A percentile compares a stretch with the other conserved stretches of the same genome.
Evolutionary conservation across 2,888 invertebrate species (phyloP).

Genomic region (Onthophagus sagittarius): DNA sequence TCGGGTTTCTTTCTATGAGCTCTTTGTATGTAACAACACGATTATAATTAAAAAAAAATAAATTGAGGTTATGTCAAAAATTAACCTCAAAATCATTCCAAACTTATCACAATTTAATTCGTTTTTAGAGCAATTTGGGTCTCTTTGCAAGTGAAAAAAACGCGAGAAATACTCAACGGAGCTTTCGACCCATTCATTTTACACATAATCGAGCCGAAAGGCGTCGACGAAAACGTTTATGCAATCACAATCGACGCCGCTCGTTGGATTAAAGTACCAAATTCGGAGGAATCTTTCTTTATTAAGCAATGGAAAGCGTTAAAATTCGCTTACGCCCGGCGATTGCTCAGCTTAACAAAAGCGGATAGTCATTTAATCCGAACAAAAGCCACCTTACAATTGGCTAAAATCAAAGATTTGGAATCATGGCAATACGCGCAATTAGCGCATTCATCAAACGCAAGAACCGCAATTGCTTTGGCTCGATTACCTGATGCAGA

Average conservation of each 20-base stretch:
- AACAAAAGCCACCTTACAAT: slow-evolving; percentile 60
- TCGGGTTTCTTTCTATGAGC: slow-evolving; percentile 15
- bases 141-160: slow-evolving; percentile 40
- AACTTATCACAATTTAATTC: background rate
- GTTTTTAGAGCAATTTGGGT: slow-evolving; percentile 34
- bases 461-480: slow-evolving; percentile 70
- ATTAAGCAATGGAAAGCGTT: slow-evolving; percentile 35
- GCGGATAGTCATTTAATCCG: slow-evolving; percentile 61
- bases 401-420: slow-evolving; percentile 64
- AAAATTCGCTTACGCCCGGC: slow-evolving; percentile 54
- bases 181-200: slow-evolving; percentile 43
- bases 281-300: slow-evolving; percentile 24
- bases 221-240: slow-evolving; percentile 18
- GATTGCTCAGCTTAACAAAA: slow-evolving; percentile 62
- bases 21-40: slow-evolving; percentile 14
- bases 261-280: slow-evolving; percentile 22
- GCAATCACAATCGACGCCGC: slow-evolving; percentile 17
- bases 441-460: slow-evolving; percentile 76
- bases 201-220: slow-evolving; percentile 36
- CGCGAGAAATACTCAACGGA: slow-evolving; percentile 38
- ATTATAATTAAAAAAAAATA: background rate
- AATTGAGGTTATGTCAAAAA: background rate
- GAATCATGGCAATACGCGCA: slow-evolving; percentile 51
- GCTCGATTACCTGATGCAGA: slow-evolving; percentile 66
- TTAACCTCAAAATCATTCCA: background rate